These are phyloP conservation scores for Dryomyza anilis DNA, from an alignment of 2,888 invertebrate species.

Conservation along the genomic window DNA sequence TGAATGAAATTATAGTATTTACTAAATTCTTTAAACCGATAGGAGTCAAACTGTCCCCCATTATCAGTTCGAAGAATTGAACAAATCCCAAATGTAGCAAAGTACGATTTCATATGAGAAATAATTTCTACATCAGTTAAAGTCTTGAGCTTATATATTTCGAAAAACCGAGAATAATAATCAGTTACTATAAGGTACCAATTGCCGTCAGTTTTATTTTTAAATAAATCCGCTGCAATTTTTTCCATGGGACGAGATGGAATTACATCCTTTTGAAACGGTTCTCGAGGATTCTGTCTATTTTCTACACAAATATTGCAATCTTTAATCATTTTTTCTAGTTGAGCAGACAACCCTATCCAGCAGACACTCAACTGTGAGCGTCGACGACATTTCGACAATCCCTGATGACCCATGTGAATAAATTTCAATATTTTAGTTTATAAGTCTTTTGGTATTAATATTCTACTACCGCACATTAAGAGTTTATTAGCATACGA, in stretches of 20 bases:
- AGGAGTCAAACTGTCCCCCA: slow-evolving; percentile 15
- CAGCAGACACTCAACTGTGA: slow-evolving; percentile 28
- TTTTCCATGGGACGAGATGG: slow-evolving; percentile 23
- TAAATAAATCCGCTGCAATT: slow-evolving; percentile 25
- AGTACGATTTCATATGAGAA: slow-evolving; percentile 15
- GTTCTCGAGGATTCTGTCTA: neutral
- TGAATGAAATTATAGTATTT: slow-evolving; percentile 6
- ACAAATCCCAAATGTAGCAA: slow-evolving; percentile 23
- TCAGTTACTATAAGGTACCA: slow-evolving; percentile 28
- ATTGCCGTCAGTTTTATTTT: slow-evolving; percentile 5
- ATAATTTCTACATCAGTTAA: slow-evolving; percentile 14
- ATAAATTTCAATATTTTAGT: slow-evolving; percentile 10
- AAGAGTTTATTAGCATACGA: slow-evolving; percentile 21
- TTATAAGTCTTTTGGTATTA: slow-evolving; percentile 10
- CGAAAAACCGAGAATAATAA: slow-evolving; percentile 24
- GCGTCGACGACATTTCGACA: slow-evolving; percentile 25
- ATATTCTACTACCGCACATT: slow-evolving; percentile 21
- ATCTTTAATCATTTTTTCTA: slow-evolving; percentile 21
- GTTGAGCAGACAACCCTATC: slow-evolving; percentile 21
- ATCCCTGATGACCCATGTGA: slow-evolving; percentile 22
- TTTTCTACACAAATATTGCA: slow-evolving; percentile 20
- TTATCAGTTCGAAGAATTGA: slow-evolving; percentile 19
- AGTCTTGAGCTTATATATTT: slow-evolving; percentile 16
- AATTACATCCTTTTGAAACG: slow-evolving; percentile 8
- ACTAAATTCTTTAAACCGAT: slow-evolving; percentile 2